Conservation (phyloP, 2,888 invertebrate species). For the Apeira syringaria region DNA sequence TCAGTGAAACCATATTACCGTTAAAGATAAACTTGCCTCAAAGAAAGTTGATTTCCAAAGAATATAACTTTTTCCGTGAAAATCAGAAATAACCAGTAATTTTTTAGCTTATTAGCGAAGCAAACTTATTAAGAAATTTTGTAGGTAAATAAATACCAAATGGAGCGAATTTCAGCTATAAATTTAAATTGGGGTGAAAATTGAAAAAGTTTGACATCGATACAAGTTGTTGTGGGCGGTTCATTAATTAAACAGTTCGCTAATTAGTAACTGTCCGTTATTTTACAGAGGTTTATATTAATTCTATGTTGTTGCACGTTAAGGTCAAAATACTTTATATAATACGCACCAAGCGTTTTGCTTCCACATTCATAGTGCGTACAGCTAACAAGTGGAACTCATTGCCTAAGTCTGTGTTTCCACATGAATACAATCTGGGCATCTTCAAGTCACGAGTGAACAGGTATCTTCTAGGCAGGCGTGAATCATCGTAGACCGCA, state of each 20-base stretch:
- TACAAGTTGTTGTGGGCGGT: slow-evolving; percentile 30
- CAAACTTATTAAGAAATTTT: slow-evolving; percentile 28
- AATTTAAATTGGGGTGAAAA: slow-evolving; percentile 34
- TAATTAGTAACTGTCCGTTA: slow-evolving; percentile 15
- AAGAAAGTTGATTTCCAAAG: slow-evolving; percentile 24
- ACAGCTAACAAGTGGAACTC: no score
- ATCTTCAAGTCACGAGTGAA: no score
- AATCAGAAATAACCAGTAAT: slow-evolving; percentile 28
- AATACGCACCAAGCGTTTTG: no score
- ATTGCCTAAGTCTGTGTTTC: no score
- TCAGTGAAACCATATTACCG: no score
- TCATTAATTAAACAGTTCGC: slow-evolving; percentile 34
- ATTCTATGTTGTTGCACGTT: no score
- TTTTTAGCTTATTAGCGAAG: slow-evolving; percentile 37
- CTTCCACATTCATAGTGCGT: no score
- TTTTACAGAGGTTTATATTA: no score
- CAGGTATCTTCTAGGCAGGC: no score
- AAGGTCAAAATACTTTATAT: no score
- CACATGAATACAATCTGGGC: no score
- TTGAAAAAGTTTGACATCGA: slow-evolving; percentile 36
- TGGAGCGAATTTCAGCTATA: slow-evolving; percentile 26
- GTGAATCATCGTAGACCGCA: no score
- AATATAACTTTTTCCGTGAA: slow-evolving; percentile 18
- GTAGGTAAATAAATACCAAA: slow-evolving; percentile 26
- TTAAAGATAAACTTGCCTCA: slow-evolving; percentile 20